Evolutionary conservation across 2,797 vertebrate species (phyloP), one percentile per base, ranked within the genome.

Genomic region (Muscicapa comitata): DNA sequence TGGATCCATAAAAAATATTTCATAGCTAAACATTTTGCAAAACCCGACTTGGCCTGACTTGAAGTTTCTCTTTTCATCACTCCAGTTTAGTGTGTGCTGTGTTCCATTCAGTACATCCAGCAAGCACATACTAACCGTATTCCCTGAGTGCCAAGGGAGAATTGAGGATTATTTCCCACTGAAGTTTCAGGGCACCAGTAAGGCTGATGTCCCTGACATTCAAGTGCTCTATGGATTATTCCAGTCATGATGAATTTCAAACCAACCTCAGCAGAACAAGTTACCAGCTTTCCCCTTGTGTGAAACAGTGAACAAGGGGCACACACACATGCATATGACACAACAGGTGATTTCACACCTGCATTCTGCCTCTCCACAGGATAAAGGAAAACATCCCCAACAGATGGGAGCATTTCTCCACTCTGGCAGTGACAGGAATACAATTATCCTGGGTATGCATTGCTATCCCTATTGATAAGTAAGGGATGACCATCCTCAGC

Each of bases 271-370:
- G 35, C 70, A 73, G 37, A 66, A 57, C 26, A 48, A 75, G 37
- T 25, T 50, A 67, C n/a, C 71, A 61, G n/a, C 33, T 77, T 84
- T 90, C 50, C 54, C 25, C 17, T 37, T 13, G 50, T 13, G 28
- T 65, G 62, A 47, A 91, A 51, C 11, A 37, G 23, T 1, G 17
- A 84, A 25, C 67, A 42, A 48, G n/a, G 51, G 29, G n/a, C n/a
- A n/a, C 29, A 29, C 17, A 35, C 14, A 1, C 0, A 4, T 6
- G 1, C 33, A 21, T 3, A 3, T 75, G 79, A 31, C 67, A 70
- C 65, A 80, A 51, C 35, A 68, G 71, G 37, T 5, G 14, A 47
- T 58, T 76, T 73, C 78, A 72, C 85, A 85, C 55, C 58, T 89
- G 40, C 55, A 37, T 73, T 66, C 59, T 79, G 31, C 54, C 43